Base-by-base conservation (phyloP, 2,113 vertebrate species). In the Hippoglossus stenolepis region DNA sequence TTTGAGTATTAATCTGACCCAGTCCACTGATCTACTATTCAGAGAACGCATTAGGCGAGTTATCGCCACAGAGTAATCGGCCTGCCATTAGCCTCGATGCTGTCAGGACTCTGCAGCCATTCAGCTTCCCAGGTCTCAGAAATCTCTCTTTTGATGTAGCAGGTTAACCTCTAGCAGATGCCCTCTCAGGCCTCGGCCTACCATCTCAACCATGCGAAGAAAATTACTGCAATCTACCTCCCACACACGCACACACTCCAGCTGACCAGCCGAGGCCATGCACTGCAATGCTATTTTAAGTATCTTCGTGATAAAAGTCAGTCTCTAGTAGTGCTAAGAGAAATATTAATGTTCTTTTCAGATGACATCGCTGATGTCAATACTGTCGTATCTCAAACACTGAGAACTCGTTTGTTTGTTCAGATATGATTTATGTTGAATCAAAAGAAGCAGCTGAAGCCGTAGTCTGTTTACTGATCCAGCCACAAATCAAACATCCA, bases 81-180 rank as follows among this genome's bases (percentile, higher is more conserved):
- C 77, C 70, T 82, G 85, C 79, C 80, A 80, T 92, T 89, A 91
- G 86, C 82, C 75, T 60, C n/a, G 65, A 77, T 57, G 72, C 43
- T 59, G 72, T 77, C 76, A 83, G 81, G 75, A 77, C 80, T 65
- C 79, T 53, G 76, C 68, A 56, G 84, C 73, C 75, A 80, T 83
- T 87, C 69, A 40, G 71, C 72, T 64, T 51, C 38, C 59, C 28
- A 49, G 57, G 28, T 62, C 71, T 88, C 56, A 87, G 66, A 80
- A 83, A 75, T 87, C 63, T 57, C 53, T 31, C 65, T 77, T 94
- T 93, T 93, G 92, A 94, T 92, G 90, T 90, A 28, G 68, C 75
- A 61, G 57, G 28, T 69, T 90, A 93, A 93, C 72, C 75, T 90
- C 78, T 87, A 91, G 85, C 92, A 93, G 87, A 94, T 92, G 92